Conservation (phyloP, 2,797 vertebrate genomes). For the Poecilia gillii region DNA sequence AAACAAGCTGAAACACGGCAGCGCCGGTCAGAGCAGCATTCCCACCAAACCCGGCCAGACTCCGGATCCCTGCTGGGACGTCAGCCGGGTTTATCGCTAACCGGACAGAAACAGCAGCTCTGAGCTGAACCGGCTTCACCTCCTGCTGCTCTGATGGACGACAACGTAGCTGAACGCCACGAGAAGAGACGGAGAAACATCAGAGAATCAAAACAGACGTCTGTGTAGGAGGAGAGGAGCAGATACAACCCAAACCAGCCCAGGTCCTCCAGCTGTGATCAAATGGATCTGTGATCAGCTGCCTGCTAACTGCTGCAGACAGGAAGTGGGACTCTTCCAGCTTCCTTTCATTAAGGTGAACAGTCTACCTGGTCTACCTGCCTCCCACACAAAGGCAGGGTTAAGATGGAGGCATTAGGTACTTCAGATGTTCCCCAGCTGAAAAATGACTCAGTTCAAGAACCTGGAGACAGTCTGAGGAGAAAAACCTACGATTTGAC, state of each 20-base stretch:
- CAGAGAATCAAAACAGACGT: no score
- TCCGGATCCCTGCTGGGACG: background rate
- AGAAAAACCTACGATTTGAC: background rate
- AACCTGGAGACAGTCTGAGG: background rate
- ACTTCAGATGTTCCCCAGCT: background rate
- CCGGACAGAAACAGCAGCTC: background rate
- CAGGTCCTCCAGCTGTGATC: no score
- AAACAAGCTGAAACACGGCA: background rate
- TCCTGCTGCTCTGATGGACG: background rate
- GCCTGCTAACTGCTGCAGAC: slow-evolving; percentile 13
- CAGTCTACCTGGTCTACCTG: slow-evolving; percentile 10
- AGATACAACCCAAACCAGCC: no score
- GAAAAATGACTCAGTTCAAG: background rate
- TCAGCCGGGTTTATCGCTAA: no score
- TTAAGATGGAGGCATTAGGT: no score
- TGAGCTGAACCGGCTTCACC: background rate
- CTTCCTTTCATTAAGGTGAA: slow-evolving; percentile 34
- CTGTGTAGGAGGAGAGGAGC: no score
- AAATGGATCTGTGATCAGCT: no score
- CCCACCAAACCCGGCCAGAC: background rate
- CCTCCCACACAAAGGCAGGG: slow-evolving; percentile 8
- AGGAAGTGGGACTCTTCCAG: slow-evolving; percentile 48
- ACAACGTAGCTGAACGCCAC: no score
- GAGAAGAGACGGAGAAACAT: no score
- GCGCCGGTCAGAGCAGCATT: background rate